These are phyloP conservation scores for Meleagris gallopavo DNA, from an alignment of 2,113 vertebrate genomes.

Conservation along the genomic window DNA sequence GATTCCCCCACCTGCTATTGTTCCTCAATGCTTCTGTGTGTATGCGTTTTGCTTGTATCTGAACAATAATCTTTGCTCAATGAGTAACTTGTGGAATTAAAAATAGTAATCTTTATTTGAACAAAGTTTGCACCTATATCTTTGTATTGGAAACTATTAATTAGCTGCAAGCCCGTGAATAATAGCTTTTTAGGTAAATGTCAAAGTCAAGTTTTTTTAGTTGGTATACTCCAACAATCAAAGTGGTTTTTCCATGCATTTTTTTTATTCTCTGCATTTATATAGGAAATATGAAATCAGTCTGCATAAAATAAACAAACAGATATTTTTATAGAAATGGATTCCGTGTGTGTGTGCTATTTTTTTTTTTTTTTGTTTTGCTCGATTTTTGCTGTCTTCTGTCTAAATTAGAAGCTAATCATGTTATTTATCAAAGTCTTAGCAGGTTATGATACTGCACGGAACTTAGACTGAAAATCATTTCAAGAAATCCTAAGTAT, in stretches of 20 bases:
- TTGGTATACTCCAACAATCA: neutral
- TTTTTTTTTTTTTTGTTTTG: neutral
- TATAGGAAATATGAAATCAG: neutral
- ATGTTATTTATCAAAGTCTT: neutral
- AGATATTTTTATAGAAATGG: neutral
- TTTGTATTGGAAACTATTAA: neutral
- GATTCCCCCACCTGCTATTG: neutral
- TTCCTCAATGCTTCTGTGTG: neutral
- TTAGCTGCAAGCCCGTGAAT: neutral
- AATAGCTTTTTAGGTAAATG: neutral
- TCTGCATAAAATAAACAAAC: neutral
- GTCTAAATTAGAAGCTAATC: neutral
- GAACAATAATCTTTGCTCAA: neutral
- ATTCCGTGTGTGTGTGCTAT: rapidly evolving
- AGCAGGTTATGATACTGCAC: neutral
- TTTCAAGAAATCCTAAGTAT: slow-evolving; percentile 52
- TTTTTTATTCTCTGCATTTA: neutral
- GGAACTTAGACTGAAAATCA: slow-evolving; percentile 15
- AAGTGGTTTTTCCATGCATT: neutral
- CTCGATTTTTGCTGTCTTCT: neutral
- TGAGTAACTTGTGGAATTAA: neutral
- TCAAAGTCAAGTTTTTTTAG: neutral
- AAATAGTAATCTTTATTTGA: neutral
- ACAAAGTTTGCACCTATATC: neutral
- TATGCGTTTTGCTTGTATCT: neutral